Percentiles rank a stretch among this genome's conserved stretches.
phyloP scores from a whole-genome alignment of 1,140 invertebrate genomes.

The Lethocerus indicus region DNA sequence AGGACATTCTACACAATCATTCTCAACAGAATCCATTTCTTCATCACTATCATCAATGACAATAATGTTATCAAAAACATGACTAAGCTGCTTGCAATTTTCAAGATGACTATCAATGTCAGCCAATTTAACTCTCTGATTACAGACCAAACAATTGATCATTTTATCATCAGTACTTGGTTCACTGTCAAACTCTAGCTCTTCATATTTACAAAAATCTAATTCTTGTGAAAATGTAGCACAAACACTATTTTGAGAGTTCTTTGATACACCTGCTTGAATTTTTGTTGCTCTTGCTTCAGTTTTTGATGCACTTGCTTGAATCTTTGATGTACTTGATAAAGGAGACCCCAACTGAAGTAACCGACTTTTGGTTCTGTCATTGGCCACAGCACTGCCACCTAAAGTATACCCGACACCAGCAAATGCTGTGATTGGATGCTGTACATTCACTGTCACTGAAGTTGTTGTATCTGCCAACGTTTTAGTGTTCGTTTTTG shows the following conservation, averaged over 20 bases:
- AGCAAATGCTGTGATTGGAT: constrained; percentile 6
- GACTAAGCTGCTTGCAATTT: constrained; percentile 19
- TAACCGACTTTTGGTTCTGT: constrained; percentile 7
- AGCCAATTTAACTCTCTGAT: constrained; percentile 21
- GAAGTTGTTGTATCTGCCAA: neutral
- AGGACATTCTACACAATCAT: constrained; percentile 12
- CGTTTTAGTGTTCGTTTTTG: constrained; percentile 3
- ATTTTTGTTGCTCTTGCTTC: too few species aligned
- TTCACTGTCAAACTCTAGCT: constrained; percentile 20
- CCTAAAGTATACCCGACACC: constrained; percentile 14
- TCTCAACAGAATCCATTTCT: constrained; percentile 13
- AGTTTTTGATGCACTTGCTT: too few species aligned
- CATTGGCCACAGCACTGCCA: neutral
- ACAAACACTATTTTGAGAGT: too few species aligned
- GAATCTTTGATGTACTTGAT: too few species aligned
- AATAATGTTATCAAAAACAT: constrained; percentile 10
- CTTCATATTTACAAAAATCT: too few species aligned
- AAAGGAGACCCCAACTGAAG: too few species aligned
- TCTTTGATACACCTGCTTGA: too few species aligned
- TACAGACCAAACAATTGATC: constrained; percentile 35
- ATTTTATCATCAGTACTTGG: constrained; percentile 21
- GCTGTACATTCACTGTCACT: neutral
- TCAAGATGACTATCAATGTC: constrained; percentile 29
- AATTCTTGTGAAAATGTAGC: too few species aligned
- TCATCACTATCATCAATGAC: constrained; percentile 11